Conservation (phyloP, 2,797 vertebrate genomes). For the Enteromius argenteus region DNA sequence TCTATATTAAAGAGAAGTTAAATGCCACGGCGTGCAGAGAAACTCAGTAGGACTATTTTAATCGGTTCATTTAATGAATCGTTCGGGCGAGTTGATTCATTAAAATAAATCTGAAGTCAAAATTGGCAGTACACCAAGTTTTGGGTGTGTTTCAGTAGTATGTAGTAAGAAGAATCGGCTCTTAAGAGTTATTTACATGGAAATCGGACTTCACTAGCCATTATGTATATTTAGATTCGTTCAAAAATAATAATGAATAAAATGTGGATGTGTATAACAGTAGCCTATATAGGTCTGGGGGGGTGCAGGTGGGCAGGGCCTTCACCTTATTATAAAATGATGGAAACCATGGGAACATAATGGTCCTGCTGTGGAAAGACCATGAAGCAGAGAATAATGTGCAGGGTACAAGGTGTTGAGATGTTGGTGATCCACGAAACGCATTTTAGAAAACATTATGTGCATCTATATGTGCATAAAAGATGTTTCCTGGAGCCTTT, state of each 20-base stretch:
- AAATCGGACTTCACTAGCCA: background rate
- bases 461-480: constrained; percentile 16
- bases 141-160: background rate
- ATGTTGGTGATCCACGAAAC: constrained; percentile 12
- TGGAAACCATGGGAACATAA: constrained; percentile 27
- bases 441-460: background rate
- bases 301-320: background rate
- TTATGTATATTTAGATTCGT: background rate
- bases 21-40: background rate
- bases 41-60: background rate
- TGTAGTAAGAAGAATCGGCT: background rate
- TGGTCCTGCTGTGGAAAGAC: background rate
- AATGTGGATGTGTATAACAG: background rate
- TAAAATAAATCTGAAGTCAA: background rate
- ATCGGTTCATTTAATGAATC: background rate
- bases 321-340: background rate
- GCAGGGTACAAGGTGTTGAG: background rate
- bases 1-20: background rate
- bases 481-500: background rate
- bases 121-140: background rate
- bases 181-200: background rate
- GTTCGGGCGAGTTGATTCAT: background rate
- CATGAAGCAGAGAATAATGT: constrained; percentile 8
- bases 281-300: background rate
- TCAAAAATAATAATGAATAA: background rate